Evolutionary conservation across 92 coral and sea anemone species (phyloP).

Genomic region (Heteractis magnifica): DNA sequence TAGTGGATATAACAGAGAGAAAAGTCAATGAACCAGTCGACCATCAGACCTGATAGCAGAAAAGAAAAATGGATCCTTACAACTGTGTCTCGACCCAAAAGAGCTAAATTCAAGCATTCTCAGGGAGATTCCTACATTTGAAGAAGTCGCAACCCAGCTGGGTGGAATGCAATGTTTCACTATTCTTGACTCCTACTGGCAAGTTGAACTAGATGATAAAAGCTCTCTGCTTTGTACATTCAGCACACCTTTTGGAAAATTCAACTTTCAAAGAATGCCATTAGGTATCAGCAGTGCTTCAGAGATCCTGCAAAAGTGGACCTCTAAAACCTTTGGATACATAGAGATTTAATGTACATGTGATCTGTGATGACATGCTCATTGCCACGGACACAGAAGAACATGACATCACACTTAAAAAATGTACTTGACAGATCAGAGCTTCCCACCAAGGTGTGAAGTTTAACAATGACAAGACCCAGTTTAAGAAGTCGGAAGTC

Average conservation of each 20-base stretch:
- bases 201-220: conserved; percentile 39
- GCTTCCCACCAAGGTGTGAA: not conserved
- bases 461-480: conserved; percentile 1
- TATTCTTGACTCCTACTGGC: conserved; percentile 49
- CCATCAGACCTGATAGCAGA: conserved; percentile 16
- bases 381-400: not conserved
- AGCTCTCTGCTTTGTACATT: conserved; percentile 53
- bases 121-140: conserved; percentile 18
- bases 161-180: conserved; percentile 37
- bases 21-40: conserved; percentile 20
- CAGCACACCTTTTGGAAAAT: conserved; percentile 35
- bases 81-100: conserved; percentile 22
- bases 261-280: conserved; percentile 35
- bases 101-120: conserved; percentile 11
- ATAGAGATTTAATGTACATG: not conserved
- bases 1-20: conserved; percentile 3
- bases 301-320: conserved; percentile 38
- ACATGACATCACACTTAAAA: no score
- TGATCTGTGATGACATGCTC: conserved; percentile 41
- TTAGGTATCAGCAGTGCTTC: conserved; percentile 38
- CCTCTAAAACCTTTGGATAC: conserved; percentile 33
- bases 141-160: conserved; percentile 15
- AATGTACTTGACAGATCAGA: not conserved
- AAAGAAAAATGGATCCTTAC: conserved; percentile 15
- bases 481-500: not conserved